Percentiles rank a stretch among this genome's conserved stretches.
Evolutionary conservation across 1,140 invertebrate species (phyloP).

Genomic region (Temnothorax nylanderi): DNA sequence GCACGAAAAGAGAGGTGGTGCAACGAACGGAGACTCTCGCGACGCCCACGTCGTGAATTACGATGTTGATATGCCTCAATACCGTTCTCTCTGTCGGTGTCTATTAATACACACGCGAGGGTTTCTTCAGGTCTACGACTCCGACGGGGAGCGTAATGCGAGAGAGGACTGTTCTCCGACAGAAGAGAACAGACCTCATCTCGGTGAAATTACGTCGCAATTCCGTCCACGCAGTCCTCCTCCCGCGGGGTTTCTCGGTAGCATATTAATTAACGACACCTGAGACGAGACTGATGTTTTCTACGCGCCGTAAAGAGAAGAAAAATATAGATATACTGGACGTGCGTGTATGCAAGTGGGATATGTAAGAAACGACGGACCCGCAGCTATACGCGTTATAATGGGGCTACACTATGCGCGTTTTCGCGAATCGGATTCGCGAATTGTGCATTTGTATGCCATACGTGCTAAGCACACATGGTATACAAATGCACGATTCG

Average conservation of each 20-base stretch:
- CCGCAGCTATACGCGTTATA: no score
- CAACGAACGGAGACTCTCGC: conserved; percentile 30
- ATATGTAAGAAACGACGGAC: background rate
- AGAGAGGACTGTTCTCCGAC: background rate
- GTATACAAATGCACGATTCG: no score
- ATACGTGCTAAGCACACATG: no score
- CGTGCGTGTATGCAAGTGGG: background rate
- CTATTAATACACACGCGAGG: conserved; percentile 28
- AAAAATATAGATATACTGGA: background rate
- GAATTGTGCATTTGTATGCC: no score
- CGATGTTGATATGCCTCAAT: conserved; percentile 45
- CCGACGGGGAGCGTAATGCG: background rate
- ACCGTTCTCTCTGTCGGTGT: conserved; percentile 12
- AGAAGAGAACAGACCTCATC: background rate
- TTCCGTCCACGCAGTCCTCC: background rate
- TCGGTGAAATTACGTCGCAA: conserved; percentile 1
- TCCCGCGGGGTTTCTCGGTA: background rate
- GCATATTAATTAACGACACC: conserved; percentile 23
- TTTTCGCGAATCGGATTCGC: no score
- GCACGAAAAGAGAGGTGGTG: conserved; percentile 5
- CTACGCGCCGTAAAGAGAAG: no score
- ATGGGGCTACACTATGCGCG: no score
- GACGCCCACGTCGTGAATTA: conserved; percentile 53
- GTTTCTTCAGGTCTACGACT: conserved; percentile 36
- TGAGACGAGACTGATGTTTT: background rate